These are phyloP conservation scores for Brachionus koreanus DNA, from an alignment of 1,140 invertebrate species.

Conservation along the genomic window DNA sequence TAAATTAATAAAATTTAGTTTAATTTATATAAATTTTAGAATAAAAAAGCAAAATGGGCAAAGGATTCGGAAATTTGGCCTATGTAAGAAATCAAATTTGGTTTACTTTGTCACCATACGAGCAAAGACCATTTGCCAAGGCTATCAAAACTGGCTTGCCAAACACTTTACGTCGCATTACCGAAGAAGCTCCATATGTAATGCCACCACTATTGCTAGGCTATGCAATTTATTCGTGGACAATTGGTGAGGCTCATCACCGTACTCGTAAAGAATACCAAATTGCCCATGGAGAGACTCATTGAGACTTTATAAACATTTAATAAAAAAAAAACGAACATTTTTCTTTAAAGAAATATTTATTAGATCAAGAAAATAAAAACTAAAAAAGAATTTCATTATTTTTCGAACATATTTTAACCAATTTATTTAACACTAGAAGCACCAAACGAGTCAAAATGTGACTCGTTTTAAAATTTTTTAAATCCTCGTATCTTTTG, in stretches of 20 bases:
- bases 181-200: constrained; percentile 44
- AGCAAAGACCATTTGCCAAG: constrained; percentile 43
- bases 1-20: background rate
- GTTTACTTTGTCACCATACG: constrained; percentile 43
- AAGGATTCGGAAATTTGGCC: constrained; percentile 33
- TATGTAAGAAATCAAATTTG: constrained; percentile 43
- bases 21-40: background rate
- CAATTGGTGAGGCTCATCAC: background rate
- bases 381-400: background rate
- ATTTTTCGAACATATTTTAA: no score
- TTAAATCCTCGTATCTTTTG: no score
- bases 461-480: no score
- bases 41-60: constrained; percentile 17
- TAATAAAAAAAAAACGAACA: background rate
- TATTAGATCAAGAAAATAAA: background rate
- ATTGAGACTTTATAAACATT: background rate
- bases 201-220: constrained; percentile 31
- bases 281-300: background rate
- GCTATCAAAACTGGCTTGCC: constrained; percentile 39
- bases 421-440: no score
- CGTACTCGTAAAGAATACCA: constrained; percentile 24
- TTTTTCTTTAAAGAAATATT: background rate
- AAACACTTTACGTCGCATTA: constrained; percentile 12
- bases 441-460: no score
- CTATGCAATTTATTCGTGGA: constrained; percentile 36